Evolutionary conservation across 1,140 invertebrate species (phyloP).

Genomic region (Heliothis subflexa): DNA sequence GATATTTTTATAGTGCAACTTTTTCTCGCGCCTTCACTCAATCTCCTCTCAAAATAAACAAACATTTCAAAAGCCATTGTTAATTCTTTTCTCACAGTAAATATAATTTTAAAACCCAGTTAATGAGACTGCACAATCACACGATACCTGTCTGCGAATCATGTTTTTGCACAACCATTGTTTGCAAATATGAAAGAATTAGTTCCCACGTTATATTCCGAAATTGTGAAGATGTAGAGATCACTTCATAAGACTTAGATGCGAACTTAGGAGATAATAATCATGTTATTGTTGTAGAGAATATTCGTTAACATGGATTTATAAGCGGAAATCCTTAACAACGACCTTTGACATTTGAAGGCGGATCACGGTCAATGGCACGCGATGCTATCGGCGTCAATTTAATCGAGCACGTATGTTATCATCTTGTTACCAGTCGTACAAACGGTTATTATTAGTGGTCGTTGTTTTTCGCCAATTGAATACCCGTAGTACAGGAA

Average conservation of each 20-base stretch:
- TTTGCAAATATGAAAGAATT: conserved; percentile 55
- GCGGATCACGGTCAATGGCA: conserved; percentile 62
- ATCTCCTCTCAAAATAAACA: conserved; percentile 28
- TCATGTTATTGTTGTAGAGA: conserved; percentile 43
- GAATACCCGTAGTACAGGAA: conserved; percentile 68
- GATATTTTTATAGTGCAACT: conserved; percentile 31
- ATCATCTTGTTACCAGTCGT: conserved; percentile 37
- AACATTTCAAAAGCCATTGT: conserved; percentile 56
- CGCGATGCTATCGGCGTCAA: conserved; percentile 4
- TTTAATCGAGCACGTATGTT: conserved; percentile 33
- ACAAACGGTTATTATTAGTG: conserved; percentile 35
- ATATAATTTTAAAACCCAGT: conserved; percentile 49
- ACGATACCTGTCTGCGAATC: conserved; percentile 49
- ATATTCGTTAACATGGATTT: conserved; percentile 15
- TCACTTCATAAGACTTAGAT: conserved; percentile 32
- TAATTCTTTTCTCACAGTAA: conserved; percentile 55
- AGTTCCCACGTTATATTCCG: conserved; percentile 59
- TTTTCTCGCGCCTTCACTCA: conserved; percentile 29
- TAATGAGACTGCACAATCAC: conserved; percentile 59
- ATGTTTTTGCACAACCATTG: conserved; percentile 61
- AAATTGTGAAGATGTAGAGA: conserved; percentile 52
- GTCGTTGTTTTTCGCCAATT: conserved; percentile 57
- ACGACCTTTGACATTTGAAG: conserved; percentile 69
- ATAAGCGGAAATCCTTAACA: conserved; percentile 66
- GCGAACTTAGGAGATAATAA: conserved; percentile 39